Evolutionary conservation across 2,113 vertebrate genomes (phyloP), one percentile per base, ranked within the genome.

Genomic region (Dasyprocta punctata): DNA sequence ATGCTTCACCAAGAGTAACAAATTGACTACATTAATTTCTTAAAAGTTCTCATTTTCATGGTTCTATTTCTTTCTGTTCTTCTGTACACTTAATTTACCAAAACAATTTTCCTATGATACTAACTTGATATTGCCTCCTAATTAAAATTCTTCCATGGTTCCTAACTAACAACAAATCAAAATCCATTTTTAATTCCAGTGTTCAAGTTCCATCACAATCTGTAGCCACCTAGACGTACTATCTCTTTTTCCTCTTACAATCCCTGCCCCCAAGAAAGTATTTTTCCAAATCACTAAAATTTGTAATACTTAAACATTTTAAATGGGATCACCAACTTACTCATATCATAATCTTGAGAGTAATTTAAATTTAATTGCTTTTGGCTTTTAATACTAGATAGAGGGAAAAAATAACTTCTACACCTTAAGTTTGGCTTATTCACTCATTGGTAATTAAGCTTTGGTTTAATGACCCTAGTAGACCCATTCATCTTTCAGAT

Each of bases 241-340:
- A n/a, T 63, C n/a, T 75, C 11, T 28, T 75, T 83, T 56, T 83
- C 86, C 41, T 24, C 22, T 13, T 77, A 7, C 54, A 73, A 75
- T 0, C 10, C 26, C 38, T 83, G 5, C 3, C 17, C 60, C 3
- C 3, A 77, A n/a, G 38, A 90, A 44, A 61, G 22, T 49, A 63
- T 77, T 83, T 96, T 96, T 94, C 41, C 24, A 63, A 54, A 49
- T 82, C 73, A 58, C 33, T 82, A 44, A 87, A 63, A 82, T 41
- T 56, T 1, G 0, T 58, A 81, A 38, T 47, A 91, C 47, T 56
- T 56, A 75, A 71, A 86, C 24, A 61, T 78, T 94, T 94, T 22
- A 75, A 71, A 75, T 87, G 20, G 4, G 65, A 12, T 89, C 38
- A 90, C 38, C 36, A 93, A 63, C 54, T 90, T 90, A 80, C 61